A percentile compares a stretch with the other conserved stretches of the same genome.
Conservation (phyloP, 1,140 invertebrate genomes). For the Drosophila neocordata region DNA sequence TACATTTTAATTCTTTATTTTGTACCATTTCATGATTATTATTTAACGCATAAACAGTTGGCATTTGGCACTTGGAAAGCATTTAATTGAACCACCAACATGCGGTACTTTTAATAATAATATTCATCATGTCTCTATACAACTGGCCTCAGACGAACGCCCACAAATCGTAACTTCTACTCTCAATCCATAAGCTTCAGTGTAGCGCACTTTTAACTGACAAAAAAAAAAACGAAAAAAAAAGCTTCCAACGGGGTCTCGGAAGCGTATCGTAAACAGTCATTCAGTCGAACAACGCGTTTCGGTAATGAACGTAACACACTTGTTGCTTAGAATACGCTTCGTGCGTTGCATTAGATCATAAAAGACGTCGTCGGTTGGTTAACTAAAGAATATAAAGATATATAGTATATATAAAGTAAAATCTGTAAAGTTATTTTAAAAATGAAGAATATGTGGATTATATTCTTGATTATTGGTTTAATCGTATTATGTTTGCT, state of each 20-base stretch:
- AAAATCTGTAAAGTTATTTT: background rate
- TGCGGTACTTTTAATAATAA: slow-evolving; percentile 30
- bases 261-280: slow-evolving; percentile 64
- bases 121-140: slow-evolving; percentile 20
- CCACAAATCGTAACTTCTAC: slow-evolving; percentile 40
- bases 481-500: slow-evolving; percentile 60
- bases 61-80: slow-evolving; percentile 2
- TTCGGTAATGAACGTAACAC: slow-evolving; percentile 70
- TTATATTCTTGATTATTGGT: slow-evolving; percentile 65
- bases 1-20: background rate
- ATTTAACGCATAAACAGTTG: slow-evolving; percentile 25
- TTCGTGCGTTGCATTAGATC: slow-evolving; percentile 63
- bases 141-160: slow-evolving; percentile 57
- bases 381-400: no score
- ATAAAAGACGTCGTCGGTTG: slow-evolving; percentile 30
- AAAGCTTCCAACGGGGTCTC: slow-evolving; percentile 52
- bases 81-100: slow-evolving; percentile 40
- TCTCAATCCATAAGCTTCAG: slow-evolving; percentile 42
- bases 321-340: slow-evolving; percentile 49
- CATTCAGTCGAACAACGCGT: slow-evolving; percentile 63
- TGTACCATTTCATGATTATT: background rate
- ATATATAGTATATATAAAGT: slow-evolving; percentile 10
- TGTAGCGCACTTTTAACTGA: slow-evolving; percentile 53
- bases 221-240: slow-evolving; percentile 18
- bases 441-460: slow-evolving; percentile 66